Base-by-base conservation (phyloP, 2,888 invertebrate genomes). In the Meta bourneti region DNA sequence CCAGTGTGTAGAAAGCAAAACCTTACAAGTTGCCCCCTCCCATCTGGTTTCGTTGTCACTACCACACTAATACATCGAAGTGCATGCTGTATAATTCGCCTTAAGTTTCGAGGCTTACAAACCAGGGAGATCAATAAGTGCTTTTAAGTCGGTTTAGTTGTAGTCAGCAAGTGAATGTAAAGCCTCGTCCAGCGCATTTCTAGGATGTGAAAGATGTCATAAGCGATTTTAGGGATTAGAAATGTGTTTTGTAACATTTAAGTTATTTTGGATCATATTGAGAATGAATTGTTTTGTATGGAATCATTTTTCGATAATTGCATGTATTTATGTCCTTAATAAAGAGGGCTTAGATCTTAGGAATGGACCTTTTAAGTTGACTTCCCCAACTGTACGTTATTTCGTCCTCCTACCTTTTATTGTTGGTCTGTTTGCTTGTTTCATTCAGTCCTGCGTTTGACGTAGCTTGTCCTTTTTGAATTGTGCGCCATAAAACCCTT, bases 41-140 rank as follows among this genome's bases (percentile, higher is more conserved):
- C 84, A 84, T 84, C 77, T 86, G 86, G 54, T 84, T 72, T 49
- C n/a, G 19, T 13, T 86, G 86, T 86, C 70, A 69, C 16, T 34
- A 34, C 48, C 74, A 13, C 54, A 61, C 11, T 84, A 72, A 61
- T 82, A 75, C 84, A 54, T 84, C 48, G 20, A 7, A 11, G 84
- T 72, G 75, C 84, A 61, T 61, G 54, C 54, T 48, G 84, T 72
- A 20, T 84, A 72, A 84, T 84, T 75, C 84, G 74, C n/a, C 52
- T 84, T 75, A 52, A 61, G 52, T 52, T 74, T 54, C 7, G 84
- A 48, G 20, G 84, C 84, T 84, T 84, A 84, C 84, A 84, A 84
- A 75, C 84, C 84, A 75, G 19, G 13, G 75, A 70, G 74, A 75
- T 75, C 84, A 20, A 72, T 79, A 20, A 52, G 20, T 16, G 61